Evolutionary conservation across 2,113 vertebrate genomes (phyloP).

Genomic region (Deroptyus accipitrinus): DNA sequence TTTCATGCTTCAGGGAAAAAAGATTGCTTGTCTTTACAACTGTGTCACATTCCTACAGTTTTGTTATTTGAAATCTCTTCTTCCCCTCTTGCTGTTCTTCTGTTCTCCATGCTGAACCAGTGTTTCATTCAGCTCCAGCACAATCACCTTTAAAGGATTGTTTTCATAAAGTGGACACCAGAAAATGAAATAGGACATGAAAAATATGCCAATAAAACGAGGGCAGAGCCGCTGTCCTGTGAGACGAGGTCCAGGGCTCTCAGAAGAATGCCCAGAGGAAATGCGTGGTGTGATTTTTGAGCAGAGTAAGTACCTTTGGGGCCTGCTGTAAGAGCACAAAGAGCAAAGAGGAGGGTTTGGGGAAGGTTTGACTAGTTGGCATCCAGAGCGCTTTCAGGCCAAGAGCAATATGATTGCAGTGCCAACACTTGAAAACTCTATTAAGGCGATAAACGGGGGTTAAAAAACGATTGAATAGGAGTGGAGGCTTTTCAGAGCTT

Average conservation of each 20-base stretch:
- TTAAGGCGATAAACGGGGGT: neutral
- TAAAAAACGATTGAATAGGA: neutral
- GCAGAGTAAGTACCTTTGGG: neutral
- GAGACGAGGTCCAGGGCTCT: neutral
- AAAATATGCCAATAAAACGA: constrained; percentile 49
- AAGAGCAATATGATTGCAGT: neutral
- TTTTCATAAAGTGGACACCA: constrained; percentile 59
- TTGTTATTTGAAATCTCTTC: neutral
- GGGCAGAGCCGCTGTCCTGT: neutral
- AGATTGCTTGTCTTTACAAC: neutral
- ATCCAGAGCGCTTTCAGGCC: neutral
- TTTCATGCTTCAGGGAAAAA: constrained; percentile 17
- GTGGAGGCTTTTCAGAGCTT: neutral
- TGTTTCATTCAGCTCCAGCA: neutral
- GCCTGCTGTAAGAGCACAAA: neutral
- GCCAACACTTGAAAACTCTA: neutral
- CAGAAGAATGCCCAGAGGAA: neutral
- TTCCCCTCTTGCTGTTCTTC: neutral
- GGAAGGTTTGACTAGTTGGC: neutral
- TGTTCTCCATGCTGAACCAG: neutral
- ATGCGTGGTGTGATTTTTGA: neutral
- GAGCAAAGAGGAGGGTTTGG: neutral
- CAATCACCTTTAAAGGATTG: constrained; percentile 30
- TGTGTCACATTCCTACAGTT: constrained; percentile 17
- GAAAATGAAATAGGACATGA: constrained; percentile 34